Conservation (phyloP, 2,113 vertebrate species). For the Chauna torquata region DNA sequence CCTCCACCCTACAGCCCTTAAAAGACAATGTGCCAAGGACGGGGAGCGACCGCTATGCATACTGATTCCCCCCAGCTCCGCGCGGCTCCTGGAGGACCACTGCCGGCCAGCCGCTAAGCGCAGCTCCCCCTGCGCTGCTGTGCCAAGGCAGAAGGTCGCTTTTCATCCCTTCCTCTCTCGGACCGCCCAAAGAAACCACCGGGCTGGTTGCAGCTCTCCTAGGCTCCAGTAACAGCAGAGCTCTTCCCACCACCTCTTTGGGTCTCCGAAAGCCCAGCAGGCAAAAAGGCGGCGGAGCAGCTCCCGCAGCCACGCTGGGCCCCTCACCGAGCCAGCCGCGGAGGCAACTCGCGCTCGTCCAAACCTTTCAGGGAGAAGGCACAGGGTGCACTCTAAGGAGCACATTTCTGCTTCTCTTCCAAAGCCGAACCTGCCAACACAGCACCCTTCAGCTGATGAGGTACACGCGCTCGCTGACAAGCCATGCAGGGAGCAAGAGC, state of each 20-base stretch:
- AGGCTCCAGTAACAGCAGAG: background rate
- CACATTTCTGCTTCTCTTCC: background rate
- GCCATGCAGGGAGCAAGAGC: background rate
- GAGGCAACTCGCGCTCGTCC: background rate
- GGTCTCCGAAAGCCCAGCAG: background rate
- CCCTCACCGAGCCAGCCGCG: background rate
- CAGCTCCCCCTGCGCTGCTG: background rate
- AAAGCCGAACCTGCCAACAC: rapidly evolving
- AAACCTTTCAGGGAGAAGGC: background rate
- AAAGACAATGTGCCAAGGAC: conserved; percentile 47
- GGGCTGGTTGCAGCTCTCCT: background rate
- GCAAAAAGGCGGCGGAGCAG: background rate
- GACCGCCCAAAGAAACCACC: background rate
- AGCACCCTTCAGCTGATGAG: background rate
- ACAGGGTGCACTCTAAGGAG: background rate
- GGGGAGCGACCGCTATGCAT: conserved; percentile 25
- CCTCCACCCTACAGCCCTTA: conserved; percentile 31
- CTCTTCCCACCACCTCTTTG: background rate
- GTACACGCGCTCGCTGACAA: rapidly evolving
- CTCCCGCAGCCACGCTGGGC: rapidly evolving
- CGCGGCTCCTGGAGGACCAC: background rate
- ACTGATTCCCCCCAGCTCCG: conserved; percentile 32
- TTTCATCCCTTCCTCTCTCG: background rate
- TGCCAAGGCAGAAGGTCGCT: background rate
- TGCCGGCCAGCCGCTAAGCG: conserved; percentile 20